A percentile compares a stretch with the other conserved stretches of the same genome.
phyloP scores from a whole-genome alignment of 53 echinoderm and acorn worm genomes.

The Holothuria scabra region DNA sequence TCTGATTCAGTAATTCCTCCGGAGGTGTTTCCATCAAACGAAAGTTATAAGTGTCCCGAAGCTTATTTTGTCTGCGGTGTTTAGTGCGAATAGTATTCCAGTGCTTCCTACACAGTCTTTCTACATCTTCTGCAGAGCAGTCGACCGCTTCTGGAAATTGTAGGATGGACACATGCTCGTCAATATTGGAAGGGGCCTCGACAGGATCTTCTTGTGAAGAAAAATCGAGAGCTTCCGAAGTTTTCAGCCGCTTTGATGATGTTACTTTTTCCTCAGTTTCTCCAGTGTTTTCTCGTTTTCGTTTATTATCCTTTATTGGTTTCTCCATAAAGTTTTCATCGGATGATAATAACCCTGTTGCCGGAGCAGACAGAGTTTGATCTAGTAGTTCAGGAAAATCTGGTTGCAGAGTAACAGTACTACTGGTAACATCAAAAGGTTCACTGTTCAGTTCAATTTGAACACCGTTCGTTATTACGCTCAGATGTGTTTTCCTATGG shows the following conservation, averaged over 20 bases:
- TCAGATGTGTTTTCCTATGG: constrained; percentile 1
- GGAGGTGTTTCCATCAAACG: not conserved
- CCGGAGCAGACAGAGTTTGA: not conserved
- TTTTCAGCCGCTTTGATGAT: constrained; percentile 9
- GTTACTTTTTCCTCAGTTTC: not conserved
- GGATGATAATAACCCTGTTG: constrained; percentile 1
- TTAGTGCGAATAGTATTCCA: constrained; percentile 33
- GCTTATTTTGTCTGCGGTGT: constrained; percentile 3
- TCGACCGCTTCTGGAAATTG: not conserved
- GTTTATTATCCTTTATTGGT: not conserved
- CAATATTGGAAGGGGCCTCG: constrained; percentile 12
- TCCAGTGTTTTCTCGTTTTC: not conserved
- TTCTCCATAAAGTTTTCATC: not conserved
- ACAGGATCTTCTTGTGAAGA: constrained; percentile 1
- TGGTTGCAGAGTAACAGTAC: not conserved
- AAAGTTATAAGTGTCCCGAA: constrained; percentile 23
- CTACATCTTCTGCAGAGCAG: not conserved
- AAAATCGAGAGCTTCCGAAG: not conserved
- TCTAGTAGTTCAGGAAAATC: too few species aligned
- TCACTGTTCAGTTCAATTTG: not conserved
- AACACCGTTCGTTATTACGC: not conserved
- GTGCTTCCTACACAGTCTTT: not conserved
- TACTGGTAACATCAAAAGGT: not conserved
- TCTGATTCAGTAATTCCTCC: not conserved
- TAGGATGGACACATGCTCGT: not conserved